Base-by-base conservation (phyloP, 2,113 vertebrate genomes). In the Semnornis frantzii region DNA sequence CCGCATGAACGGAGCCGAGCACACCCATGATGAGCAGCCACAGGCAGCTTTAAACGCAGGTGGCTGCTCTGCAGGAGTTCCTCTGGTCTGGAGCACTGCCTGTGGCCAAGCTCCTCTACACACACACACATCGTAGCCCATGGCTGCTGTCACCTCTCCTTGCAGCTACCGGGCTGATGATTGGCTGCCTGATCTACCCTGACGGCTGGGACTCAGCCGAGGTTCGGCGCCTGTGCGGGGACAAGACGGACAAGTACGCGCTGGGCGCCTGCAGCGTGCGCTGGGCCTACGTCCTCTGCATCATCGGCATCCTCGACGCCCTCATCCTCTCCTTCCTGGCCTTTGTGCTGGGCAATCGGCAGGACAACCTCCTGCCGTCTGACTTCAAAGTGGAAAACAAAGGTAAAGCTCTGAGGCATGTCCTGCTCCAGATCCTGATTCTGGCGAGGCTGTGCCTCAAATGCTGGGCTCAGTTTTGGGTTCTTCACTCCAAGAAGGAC, bases 281-380 rank as follows among this genome's bases (percentile, higher is more conserved):
- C 97, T 99, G 99, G 99, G 99, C 99, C 3, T 99, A 99, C 98
- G 99, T 99, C 98, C 98, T 99, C 85, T 99, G 99, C 96, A 99
- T 99, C 97, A 99, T 99, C 76, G 99, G 98, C 96, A 99, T 99
- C 96, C 98, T 99, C 10, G 99, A 99, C 7, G 98, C 99, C 1
- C 98, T 99, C 96, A 98, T 98, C 60, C 98, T 99, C 89, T 98
- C 99, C 93, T 98, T 99, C 96, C 93, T 99, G 94, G 99, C 98
- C 44, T 99, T 99, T 6, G 98, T 99, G 48, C 89, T 99, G 89
- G 99, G 99, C 37, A 99, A 98, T 96, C 94, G 99, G 30, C 99
- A 99, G 95, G 99, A 99, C 97, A 98, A 98, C 73, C 98, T 99
- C 82, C 98, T 99, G 33, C 99, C 99, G 0, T 98, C 99, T 0